Evolutionary conservation across 2,888 invertebrate species (phyloP), one percentile per base, ranked within the genome.

Genomic region (Ormyrus pomaceus): DNA sequence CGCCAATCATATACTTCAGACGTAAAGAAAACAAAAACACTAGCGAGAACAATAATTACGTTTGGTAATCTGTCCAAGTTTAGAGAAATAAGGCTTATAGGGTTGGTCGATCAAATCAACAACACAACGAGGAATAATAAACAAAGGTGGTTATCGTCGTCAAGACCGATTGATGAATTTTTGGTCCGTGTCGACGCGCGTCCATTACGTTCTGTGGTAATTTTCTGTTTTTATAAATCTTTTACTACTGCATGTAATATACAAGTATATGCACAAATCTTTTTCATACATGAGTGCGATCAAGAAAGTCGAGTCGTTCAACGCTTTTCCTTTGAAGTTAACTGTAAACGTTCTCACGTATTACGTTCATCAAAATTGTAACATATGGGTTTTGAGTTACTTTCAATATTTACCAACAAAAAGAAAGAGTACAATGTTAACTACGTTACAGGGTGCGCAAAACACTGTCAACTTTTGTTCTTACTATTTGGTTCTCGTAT

Each of bases 141-240:
- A 66, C 55, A 68, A 68, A 19, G 75, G 62, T 55, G 74, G 78
- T 56, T 81, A 79, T 81, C 68, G 76, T 81, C 81, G 68, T 79
- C 78, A 72, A 76, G 81, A 81, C 70, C 61, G 77, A 66, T 66
- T 70, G 53, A 70, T 53, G 70, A 74, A 61, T 7, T 65, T 68
- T 61, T 59, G 72, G 66, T 82, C 69, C 66, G 48, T 69, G 64
- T 76, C 72, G 61, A 69, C 72, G 68, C 72, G 68, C 69, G 79
- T 61, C 64, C 45, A 55, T 77, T 59, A 61, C 53, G 62, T 48
- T 34, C 70, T 69, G 58, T 69, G 48, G n/a, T 51, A 61, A 45
- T 46, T 34, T 46, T 71, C 19, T 64, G 50, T 55, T 65, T 34
- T 34, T 34, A 34, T n/a, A 13, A 55, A 51, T 7, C n/a, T 56